A percentile compares a stretch with the other conserved stretches of the same genome.
These are phyloP conservation scores for Euproctis similis DNA, from an alignment of 2,888 invertebrate species.

Conservation along the genomic window DNA sequence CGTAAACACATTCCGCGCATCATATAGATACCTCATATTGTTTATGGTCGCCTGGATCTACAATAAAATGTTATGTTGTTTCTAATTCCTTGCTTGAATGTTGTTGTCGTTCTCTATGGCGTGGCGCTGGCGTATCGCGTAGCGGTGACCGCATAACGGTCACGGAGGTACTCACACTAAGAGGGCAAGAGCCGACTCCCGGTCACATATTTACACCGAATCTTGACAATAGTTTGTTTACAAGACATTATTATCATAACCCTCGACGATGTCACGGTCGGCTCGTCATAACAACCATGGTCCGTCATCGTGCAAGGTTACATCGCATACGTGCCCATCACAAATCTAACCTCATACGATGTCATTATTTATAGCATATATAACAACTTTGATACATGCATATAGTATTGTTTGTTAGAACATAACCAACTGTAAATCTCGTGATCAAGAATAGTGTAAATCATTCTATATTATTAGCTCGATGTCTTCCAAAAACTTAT, in stretches of 20 bases:
- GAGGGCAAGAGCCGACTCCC: slow-evolving; percentile 43
- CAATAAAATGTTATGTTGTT: too few species aligned
- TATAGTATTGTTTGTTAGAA: too few species aligned
- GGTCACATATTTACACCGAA: slow-evolving; percentile 39
- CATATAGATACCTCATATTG: too few species aligned
- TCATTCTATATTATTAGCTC: too few species aligned
- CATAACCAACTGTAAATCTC: too few species aligned
- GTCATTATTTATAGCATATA: slow-evolving; percentile 29
- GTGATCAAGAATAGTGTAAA: too few species aligned
- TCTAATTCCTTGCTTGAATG: slow-evolving; percentile 42
- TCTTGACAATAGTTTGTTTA: slow-evolving; percentile 35
- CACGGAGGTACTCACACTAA: slow-evolving; percentile 46
- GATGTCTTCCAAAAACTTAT: too few species aligned
- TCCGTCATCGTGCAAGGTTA: slow-evolving; percentile 62
- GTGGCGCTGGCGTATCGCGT: slow-evolving; percentile 31
- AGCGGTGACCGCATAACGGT: slow-evolving; percentile 71
- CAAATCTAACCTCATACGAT: slow-evolving; percentile 51
- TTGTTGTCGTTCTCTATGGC: slow-evolving; percentile 38
- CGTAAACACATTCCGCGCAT: too few species aligned
- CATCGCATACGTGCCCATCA: slow-evolving; percentile 45
- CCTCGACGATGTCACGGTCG: slow-evolving; percentile 68
- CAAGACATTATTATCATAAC: slow-evolving; percentile 56
- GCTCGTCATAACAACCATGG: slow-evolving; percentile 48
- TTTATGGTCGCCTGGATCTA: too few species aligned
- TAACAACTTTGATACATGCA: too few species aligned